Percentiles rank a stretch among this genome's conserved stretches.
These are phyloP conservation scores for Notolabrus celidotus DNA, from an alignment of 2,797 vertebrate species.

Conservation along the genomic window DNA sequence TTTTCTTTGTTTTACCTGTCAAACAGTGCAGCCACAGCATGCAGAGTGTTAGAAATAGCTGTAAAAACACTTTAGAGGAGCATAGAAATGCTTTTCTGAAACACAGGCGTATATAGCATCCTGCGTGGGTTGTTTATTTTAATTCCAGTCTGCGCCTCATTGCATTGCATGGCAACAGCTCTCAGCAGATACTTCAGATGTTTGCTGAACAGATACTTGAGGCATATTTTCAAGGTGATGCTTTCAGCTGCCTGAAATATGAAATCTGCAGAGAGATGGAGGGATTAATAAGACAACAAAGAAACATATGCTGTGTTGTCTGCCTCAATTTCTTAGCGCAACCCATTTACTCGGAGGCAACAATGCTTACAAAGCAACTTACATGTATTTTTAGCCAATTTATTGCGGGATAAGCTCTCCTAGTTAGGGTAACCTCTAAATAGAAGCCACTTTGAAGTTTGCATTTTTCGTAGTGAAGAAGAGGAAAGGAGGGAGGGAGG, in stretches of 20 bases:
- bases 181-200: conserved; percentile 51
- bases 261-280: conserved; percentile 3
- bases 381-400: conserved; percentile 55
- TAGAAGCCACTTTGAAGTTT: conserved; percentile 63
- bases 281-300: conserved; percentile 15
- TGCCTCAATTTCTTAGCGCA: conserved; percentile 34
- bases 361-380: conserved; percentile 50
- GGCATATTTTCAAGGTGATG: conserved; percentile 49
- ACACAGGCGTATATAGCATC: conserved; percentile 50
- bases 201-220: conserved; percentile 48
- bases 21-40: conserved; percentile 33
- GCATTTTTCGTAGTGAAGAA: conserved; percentile 32
- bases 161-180: conserved; percentile 65
- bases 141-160: conserved; percentile 56
- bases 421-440: conserved; percentile 44
- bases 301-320: conserved; percentile 3
- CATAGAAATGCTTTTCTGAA: conserved; percentile 36
- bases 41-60: conserved; percentile 20
- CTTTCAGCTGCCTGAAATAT: conserved; percentile 32
- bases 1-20: conserved; percentile 27
- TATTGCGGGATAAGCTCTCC: conserved; percentile 14
- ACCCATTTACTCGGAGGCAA: conserved; percentile 39
- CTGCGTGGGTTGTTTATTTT: conserved; percentile 74
- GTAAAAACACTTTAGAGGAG: conserved; percentile 40
- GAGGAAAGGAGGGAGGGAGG: conserved; percentile 25